Base-by-base conservation (phyloP, 92 coral and sea anemone genomes). In the Pocillopora grandis region DNA sequence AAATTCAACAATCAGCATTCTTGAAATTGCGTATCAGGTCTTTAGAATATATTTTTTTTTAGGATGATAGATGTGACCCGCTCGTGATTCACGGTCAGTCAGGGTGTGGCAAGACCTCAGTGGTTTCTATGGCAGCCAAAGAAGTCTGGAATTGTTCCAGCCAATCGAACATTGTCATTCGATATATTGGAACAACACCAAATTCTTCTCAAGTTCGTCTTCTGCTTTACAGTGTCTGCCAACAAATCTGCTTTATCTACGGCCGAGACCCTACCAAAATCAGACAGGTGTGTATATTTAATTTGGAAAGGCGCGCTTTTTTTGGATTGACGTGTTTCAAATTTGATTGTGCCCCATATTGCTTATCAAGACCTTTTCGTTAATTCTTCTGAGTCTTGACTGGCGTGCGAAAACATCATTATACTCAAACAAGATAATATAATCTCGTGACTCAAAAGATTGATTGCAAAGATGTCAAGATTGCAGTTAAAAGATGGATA, bases 101-200 rank as follows among this genome's bases (percentile, higher is more conserved):
- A 13, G 93, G 93, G 48, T 90, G 89, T 67, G 93, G 91, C 6
- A 90, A 90, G 84, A 90, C 93, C 31, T 90, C 93, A 14, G 91
- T 90, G 83, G 87, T 90, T 76, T 90, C 93, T 63, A 84, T 90
- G 88, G 73, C 80, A 12, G 93, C 93, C 12, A 87, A 67, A 65
- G 80, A 73, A 66, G 62, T 91, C 64, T 84, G 93, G 62, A 76
- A 71, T 19, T 83, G 79, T 75, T 67, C 80, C 71, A 66, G 72
- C 59, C 77, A 87, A 35, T 76, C 85, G 72, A 87, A 86, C 73
- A 66, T 90, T 21, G 23, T 90, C 23, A 76, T 90, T 15, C 86
- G 93, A 33, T 90, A 87, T 31, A 87, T 87, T 49, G 93, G 93
- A 17, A 90, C 93, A 56, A 90, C 93, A 5, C 93, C 93, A 3